Evolutionary conservation across 1,140 invertebrate species (phyloP).

Genomic region (Hermatobates lingyangjiaoensis): DNA sequence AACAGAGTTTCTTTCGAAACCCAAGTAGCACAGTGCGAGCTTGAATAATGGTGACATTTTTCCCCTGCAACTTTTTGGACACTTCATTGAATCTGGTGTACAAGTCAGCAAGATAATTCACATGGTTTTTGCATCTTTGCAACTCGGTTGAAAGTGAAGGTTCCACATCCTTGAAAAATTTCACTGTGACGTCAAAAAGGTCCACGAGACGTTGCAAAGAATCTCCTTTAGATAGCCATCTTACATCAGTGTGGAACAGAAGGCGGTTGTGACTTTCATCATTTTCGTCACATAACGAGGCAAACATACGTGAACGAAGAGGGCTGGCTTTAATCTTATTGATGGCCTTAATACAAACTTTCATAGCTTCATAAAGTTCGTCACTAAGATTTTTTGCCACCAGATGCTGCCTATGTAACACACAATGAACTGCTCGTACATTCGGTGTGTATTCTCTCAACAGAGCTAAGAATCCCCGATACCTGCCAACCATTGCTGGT

Average conservation of each 20-base stretch:
- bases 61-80: too few relatives aligned
- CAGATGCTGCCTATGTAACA: conserved; percentile 4
- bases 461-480: conserved; percentile 1
- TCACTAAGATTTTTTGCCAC: conserved; percentile 2
- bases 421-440: conserved; percentile 1
- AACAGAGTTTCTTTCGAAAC: too few relatives aligned
- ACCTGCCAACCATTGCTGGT: conserved; percentile 1
- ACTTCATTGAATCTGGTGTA: too few relatives aligned
- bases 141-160: too few relatives aligned
- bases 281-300: conserved; percentile 4
- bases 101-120: too few relatives aligned
- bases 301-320: too few relatives aligned
- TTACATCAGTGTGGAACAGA: background rate
- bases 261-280: background rate
- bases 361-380: conserved; percentile 1
- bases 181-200: too few relatives aligned
- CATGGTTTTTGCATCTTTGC: too few relatives aligned
- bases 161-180: too few relatives aligned
- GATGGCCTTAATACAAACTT: conserved; percentile 1
- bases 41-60: too few relatives aligned
- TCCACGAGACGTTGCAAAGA: background rate
- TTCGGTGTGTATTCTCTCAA: conserved; percentile 1
- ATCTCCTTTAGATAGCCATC: conserved; percentile 6
- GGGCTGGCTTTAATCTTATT: too few relatives aligned
- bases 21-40: too few relatives aligned